A percentile compares a stretch with the other conserved stretches of the same genome.
phyloP scores from a whole-genome alignment of 2,888 invertebrate genomes.

The Cabera pusaria region DNA sequence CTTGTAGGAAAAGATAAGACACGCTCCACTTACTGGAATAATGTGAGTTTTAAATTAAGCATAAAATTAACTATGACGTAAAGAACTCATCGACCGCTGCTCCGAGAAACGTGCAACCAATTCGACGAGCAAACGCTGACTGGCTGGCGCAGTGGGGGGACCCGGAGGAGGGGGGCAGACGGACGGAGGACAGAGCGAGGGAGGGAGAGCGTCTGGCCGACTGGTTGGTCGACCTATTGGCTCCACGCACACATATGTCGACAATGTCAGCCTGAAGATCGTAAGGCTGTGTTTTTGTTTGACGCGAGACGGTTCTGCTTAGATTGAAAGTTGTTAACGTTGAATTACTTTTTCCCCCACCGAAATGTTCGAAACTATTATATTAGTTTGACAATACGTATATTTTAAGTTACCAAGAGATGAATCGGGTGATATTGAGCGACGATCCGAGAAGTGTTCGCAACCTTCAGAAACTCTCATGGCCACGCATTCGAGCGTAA shows the following conservation, averaged over 20 bases:
- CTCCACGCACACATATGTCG: constrained; percentile 66
- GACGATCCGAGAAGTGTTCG: constrained; percentile 50
- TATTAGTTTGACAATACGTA: constrained; percentile 2
- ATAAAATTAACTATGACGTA: constrained; percentile 76
- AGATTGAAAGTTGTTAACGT: constrained; percentile 7
- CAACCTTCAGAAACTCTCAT: constrained; percentile 75
- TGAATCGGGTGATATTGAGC: constrained; percentile 23
- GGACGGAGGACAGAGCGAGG: constrained; percentile 60
- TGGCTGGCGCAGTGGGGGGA: constrained; percentile 65
- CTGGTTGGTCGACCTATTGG: constrained; percentile 82
- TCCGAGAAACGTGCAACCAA: constrained; percentile 42
- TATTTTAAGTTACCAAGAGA: constrained; percentile 6
- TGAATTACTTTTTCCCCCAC: constrained; percentile 9
- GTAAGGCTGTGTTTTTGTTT: constrained; percentile 63
- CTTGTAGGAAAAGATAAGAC: constrained; percentile 41
- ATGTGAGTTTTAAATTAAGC: constrained; percentile 57
- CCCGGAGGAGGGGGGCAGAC: constrained; percentile 61
- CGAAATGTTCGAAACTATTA: constrained; percentile 1
- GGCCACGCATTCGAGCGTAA: constrained; percentile 70
- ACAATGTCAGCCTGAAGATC: constrained; percentile 67
- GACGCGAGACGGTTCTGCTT: constrained; percentile 39
- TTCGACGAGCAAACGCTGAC: constrained; percentile 63
- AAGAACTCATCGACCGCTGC: constrained; percentile 48
- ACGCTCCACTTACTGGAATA: constrained; percentile 60
- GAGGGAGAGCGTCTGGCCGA: constrained; percentile 78